Base-by-base conservation (phyloP, 2,797 vertebrate species). In the Diplodus sargus region DNA sequence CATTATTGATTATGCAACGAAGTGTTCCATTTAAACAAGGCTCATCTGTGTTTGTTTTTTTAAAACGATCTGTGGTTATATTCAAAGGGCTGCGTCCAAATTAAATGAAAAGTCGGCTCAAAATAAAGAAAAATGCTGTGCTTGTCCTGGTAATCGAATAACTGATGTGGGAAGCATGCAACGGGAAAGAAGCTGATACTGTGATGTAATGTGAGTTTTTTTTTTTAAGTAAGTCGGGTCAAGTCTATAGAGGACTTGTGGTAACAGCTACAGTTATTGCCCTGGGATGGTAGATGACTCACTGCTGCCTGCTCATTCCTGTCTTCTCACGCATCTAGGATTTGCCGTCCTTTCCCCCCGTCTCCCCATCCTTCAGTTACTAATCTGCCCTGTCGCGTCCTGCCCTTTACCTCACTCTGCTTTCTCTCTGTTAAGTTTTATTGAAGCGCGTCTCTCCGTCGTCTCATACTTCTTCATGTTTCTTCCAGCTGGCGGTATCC, bases 211-310 rank as follows among this genome's bases (percentile, higher is more conserved):
- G 14, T 17, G 57, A 48, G 18, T 39, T 39, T 39, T 20, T 58
- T 39, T 20, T 58, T 64, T 48, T 2, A 16, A 76, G 51, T 65
- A 14, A 61, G 49, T 23, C 25, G 51, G 57, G 61, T 86, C 49
- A 70, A 57, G 62, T 87, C 85, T 76, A 5, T 28, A 28, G 87
- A 78, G 78, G 78, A 56, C 79, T 73, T 63, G 65, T 56, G 59
- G 90, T 87, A 90, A 83, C 82, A 87, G 25, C n/a, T 58, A 30
- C 14, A 25, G 65, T 64, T 79, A 61, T 8, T 83, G 39, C 39
- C 42, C 57, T 18, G 77, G 77, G 78, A 76, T 61, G 52, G 49
- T 20, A 22, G 77, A 90, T 93, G 90, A 91, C 78, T 92, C 90
- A 92, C n/a, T 16, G 67, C 25, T 69, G 57, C 64, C 39, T 56